Evolutionary conservation across 1,140 invertebrate genomes (phyloP).

Genomic region (Drosophila fuyamai): DNA sequence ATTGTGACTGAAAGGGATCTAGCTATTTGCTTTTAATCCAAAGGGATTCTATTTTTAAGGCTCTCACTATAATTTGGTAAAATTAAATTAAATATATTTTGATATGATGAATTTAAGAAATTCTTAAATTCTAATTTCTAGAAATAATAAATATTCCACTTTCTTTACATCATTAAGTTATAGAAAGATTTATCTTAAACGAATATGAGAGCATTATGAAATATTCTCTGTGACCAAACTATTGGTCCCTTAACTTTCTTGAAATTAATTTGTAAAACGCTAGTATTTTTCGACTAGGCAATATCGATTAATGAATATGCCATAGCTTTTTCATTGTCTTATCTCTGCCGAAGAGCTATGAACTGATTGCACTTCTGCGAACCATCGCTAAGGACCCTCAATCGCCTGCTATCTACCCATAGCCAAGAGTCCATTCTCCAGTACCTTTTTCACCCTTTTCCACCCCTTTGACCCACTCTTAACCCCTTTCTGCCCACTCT

Average conservation of each 20-base stretch:
- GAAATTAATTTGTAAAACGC: not conserved
- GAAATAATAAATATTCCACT: too few species aligned
- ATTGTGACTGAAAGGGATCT: too few species aligned
- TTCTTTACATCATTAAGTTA: too few species aligned
- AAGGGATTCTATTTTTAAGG: too few species aligned
- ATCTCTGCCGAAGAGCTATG: conserved; percentile 4
- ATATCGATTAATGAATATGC: conserved; percentile 4
- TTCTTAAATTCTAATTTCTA: too few species aligned
- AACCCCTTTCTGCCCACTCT: not conserved
- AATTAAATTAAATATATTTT: too few species aligned
- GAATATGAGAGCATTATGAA: too few species aligned
- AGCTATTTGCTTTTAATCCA: too few species aligned
- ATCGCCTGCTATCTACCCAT: conserved; percentile 2
- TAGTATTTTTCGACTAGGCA: not conserved
- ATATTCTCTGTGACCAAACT: too few species aligned
- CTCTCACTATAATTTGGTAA: too few species aligned
- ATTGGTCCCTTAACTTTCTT: not conserved
- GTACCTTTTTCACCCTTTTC: conserved; percentile 1
- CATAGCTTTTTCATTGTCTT: conserved; percentile 20
- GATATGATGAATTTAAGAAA: too few species aligned
- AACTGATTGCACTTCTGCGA: conserved; percentile 37
- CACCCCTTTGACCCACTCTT: not conserved
- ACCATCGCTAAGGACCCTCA: conserved; percentile 17
- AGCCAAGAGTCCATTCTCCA: conserved; percentile 16
- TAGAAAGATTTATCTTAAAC: too few species aligned